phyloP scores from a whole-genome alignment of 64 coral and sea anemone genomes.

The Montipora foliosa region DNA sequence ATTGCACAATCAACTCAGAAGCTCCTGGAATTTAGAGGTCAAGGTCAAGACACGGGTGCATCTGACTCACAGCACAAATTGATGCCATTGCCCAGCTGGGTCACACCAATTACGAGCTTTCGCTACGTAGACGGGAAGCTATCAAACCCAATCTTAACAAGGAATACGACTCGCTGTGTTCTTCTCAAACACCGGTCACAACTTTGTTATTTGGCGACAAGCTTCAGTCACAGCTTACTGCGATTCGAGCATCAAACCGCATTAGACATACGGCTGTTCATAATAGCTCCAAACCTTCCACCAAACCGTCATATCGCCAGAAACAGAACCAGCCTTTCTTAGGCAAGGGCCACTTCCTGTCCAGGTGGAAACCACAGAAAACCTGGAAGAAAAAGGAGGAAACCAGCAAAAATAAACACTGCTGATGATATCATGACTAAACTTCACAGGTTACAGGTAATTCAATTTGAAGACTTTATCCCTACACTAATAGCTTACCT shows the following conservation, averaged over 20 bases:
- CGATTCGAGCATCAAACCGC: conserved; percentile 34
- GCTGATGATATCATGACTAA: neutral
- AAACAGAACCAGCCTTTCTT: neutral
- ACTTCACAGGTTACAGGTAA: conserved; percentile 3
- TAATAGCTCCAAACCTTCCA: neutral
- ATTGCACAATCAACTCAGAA: conserved; percentile 8
- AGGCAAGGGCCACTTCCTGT: no score
- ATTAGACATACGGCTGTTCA: conserved; percentile 34
- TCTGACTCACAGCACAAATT: conserved; percentile 4
- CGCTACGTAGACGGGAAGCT: conserved; percentile 29
- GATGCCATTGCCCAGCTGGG: conserved; percentile 36
- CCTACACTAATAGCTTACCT: conserved; percentile 17
- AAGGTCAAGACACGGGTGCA: neutral
- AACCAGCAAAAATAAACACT: neutral
- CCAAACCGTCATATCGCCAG: neutral
- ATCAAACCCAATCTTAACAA: neutral
- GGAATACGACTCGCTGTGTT: no score
- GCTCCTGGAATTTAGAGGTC: neutral
- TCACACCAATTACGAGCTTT: conserved; percentile 36
- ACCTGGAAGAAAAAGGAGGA: conserved; percentile 25
- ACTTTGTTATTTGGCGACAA: conserved; percentile 52
- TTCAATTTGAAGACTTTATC: conserved; percentile 21
- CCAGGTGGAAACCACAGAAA: conserved; percentile 23
- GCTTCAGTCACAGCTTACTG: conserved; percentile 15
- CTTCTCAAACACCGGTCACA: conserved; percentile 19